phyloP scores from a whole-genome alignment of 2,113 vertebrate genomes.

The Zosterops hypoxanthus region DNA sequence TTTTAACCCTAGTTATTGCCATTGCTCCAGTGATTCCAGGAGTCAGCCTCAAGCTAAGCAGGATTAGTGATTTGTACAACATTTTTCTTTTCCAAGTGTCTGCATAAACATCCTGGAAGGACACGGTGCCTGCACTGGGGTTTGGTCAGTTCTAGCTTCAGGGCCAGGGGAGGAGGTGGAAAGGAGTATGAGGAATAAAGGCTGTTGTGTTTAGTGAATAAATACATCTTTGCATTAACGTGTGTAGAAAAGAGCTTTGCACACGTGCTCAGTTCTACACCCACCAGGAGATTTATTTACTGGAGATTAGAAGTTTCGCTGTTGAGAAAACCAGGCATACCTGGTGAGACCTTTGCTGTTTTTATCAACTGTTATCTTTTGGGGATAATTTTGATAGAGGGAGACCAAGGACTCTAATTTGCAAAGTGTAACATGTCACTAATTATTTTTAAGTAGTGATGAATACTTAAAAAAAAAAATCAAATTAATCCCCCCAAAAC shows the following conservation, averaged over 20 bases:
- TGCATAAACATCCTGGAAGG: not conserved
- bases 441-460: not conserved
- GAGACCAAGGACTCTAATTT: not conserved
- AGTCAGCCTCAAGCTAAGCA: not conserved
- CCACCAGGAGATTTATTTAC: not conserved
- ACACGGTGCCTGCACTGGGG: fast-evolving
- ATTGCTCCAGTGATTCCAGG: not conserved
- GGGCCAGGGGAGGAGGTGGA: not conserved
- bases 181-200: not conserved
- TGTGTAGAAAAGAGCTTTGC: not conserved
- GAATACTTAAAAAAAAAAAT: not conserved
- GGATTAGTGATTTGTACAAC: not conserved
- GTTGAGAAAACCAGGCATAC: not conserved
- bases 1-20: not conserved
- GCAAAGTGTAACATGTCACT: not conserved
- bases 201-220: not conserved
- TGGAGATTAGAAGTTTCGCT: not conserved
- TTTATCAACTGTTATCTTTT: not conserved
- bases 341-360: not conserved
- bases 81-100: not conserved
- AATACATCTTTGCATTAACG: not conserved
- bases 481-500: not conserved
- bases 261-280: not conserved
- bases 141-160: not conserved
- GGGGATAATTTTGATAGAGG: not conserved